Conservation (phyloP, 2,888 invertebrate species). For the Hymenopus coronatus region DNA sequence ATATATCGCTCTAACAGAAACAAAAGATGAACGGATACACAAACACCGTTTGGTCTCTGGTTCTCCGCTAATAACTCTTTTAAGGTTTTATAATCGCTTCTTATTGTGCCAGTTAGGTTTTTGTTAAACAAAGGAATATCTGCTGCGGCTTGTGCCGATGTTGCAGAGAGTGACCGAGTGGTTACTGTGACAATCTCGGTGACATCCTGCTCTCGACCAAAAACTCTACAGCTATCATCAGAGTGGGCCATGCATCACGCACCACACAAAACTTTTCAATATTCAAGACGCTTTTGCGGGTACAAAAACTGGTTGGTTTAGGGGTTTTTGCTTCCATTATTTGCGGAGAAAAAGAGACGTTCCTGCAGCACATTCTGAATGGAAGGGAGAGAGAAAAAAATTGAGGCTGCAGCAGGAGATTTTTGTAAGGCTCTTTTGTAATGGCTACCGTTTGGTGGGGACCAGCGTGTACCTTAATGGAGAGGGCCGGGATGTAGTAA, state of each 20-base stretch:
- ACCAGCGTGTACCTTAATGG: constrained; percentile 6
- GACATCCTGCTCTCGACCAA: background rate
- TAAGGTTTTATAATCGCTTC: background rate
- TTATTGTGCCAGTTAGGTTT: background rate
- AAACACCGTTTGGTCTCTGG: background rate
- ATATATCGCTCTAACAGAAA: no score
- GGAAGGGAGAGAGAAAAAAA: background rate
- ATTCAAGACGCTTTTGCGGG: constrained; percentile 4
- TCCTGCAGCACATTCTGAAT: background rate
- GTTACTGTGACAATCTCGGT: background rate
- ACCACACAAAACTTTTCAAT: constrained; percentile 8
- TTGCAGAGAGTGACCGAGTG: background rate
- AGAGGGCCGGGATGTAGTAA: background rate
- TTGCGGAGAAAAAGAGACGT: background rate
- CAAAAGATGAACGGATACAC: background rate
- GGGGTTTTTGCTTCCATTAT: constrained; percentile 11
- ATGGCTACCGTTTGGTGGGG: background rate
- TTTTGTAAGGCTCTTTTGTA: constrained; percentile 3
- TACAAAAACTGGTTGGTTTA: constrained; percentile 20
- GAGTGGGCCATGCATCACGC: constrained; percentile 2
- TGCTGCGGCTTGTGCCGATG: background rate
- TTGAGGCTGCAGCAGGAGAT: background rate
- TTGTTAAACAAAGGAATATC: background rate
- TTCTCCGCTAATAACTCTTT: background rate
- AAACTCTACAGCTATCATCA: background rate